A percentile compares a stretch with the other conserved stretches of the same genome.
Conservation (phyloP, 1,140 invertebrate species). For the Bradysia coprophila region DNA sequence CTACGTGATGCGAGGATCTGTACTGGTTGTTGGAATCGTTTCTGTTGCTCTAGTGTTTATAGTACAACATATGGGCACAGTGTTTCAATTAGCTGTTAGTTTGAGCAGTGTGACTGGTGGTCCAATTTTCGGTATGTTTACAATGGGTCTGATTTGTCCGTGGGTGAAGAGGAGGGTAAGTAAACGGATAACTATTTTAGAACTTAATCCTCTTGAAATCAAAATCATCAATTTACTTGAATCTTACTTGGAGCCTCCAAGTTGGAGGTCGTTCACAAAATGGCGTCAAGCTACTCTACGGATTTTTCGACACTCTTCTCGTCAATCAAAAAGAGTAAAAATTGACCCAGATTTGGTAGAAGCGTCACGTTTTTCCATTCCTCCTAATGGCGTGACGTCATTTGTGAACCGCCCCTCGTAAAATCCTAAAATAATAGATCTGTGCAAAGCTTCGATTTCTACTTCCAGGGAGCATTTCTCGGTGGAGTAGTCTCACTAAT, state of each 20-base stretch:
- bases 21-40: conserved; percentile 40
- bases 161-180: conserved; percentile 29
- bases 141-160: conserved; percentile 63
- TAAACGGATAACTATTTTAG: background rate
- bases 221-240: too few relatives aligned
- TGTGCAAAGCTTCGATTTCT: too few relatives aligned
- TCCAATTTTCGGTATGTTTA: conserved; percentile 61
- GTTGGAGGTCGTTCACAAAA: background rate
- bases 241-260: too few relatives aligned
- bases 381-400: too few relatives aligned
- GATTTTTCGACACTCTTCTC: too few relatives aligned
- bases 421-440: too few relatives aligned
- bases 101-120: conserved; percentile 48
- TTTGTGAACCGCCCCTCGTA: too few relatives aligned
- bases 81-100: conserved; percentile 49
- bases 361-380: too few relatives aligned
- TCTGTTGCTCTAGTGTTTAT: conserved; percentile 48
- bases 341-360: too few relatives aligned
- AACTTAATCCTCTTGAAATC: too few relatives aligned
- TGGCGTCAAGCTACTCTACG: background rate
- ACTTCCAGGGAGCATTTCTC: conserved; percentile 30
- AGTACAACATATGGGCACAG: conserved; percentile 50
- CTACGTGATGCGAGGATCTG: conserved; percentile 40
- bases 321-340: background rate
- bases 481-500: background rate